Base-by-base conservation (phyloP, 2,888 invertebrate species). In the Tribolium freemani region DNA sequence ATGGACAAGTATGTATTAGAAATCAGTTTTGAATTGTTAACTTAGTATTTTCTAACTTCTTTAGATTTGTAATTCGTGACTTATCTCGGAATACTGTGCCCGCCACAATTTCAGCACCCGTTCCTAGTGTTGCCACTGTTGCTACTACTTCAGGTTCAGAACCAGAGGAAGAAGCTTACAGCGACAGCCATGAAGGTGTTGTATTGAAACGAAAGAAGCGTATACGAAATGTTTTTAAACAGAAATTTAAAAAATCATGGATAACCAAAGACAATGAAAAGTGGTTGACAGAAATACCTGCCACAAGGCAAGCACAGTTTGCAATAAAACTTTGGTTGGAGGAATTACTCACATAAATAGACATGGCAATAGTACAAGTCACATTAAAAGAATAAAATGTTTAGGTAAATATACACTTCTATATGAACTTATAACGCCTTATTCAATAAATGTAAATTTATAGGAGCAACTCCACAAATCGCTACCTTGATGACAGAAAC, bases 341-440 rank as follows among this genome's bases (percentile, higher is more conserved):
- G 58, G 58, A 2, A 31, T 38, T 9, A 57, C 10, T 6, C 58
- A 57, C 30, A 26, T 57, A 30, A 57, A 57, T 26, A n/a, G 58
- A 10, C 58, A 57, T 57, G 58, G n/a, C 10, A 11, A 30, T 13
- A 13, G 26, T 57, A 10, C n/a, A 38, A 31, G n/a, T 10, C 58
- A 57, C 10, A 10, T 5, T 10, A 31, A 30, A 26, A 57, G 30
- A 38, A 13, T 44, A 9, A 26, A 30, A 38, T 26, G 8, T 13
- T 11, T 10, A n/a, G n/a, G 16, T 16, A 16, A 16, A 16, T 16
- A 16, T 16, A 16, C 16, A 16, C 16, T 16, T 16, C 16, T 16
- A 16, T 16, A 16, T 16, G 16, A 16, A 16, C 16, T 16, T 16
- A 16, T 16, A 16, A 16, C 16, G 16, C 16, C 16, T 16, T 16